Evolutionary conservation across 2,113 vertebrate genomes (phyloP).

Genomic region (Centropristis striata): DNA sequence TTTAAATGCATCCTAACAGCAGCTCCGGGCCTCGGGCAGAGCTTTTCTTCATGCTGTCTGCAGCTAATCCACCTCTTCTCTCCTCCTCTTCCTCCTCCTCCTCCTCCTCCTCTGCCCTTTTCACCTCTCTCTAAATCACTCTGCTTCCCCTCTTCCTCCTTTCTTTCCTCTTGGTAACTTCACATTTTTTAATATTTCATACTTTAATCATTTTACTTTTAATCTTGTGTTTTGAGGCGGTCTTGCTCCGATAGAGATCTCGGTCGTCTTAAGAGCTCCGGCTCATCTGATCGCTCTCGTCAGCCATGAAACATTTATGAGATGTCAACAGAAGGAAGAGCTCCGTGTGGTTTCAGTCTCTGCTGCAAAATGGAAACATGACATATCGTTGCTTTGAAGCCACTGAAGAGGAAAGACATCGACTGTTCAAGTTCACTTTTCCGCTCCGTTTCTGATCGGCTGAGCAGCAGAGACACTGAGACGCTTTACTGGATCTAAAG

Average conservation of each 20-base stretch:
- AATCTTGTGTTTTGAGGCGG: slow-evolving; percentile 8
- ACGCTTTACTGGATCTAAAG: neutral
- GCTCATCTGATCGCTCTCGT: slow-evolving; percentile 23
- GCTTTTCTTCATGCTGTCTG: slow-evolving; percentile 12
- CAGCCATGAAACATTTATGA: slow-evolving; percentile 28
- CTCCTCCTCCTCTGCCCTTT: slow-evolving; percentile 7
- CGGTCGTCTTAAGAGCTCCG: neutral
- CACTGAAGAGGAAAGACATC: neutral
- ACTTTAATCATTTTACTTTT: slow-evolving; percentile 11
- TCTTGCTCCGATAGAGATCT: neutral
- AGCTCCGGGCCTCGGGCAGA: slow-evolving; percentile 2
- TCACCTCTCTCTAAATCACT: slow-evolving; percentile 19
- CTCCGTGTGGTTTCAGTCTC: neutral
- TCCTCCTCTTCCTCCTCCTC: slow-evolving; percentile 2
- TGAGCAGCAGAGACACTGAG: neutral
- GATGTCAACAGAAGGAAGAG: slow-evolving; percentile 28
- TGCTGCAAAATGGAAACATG: neutral
- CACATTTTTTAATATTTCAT: slow-evolving; percentile 22
- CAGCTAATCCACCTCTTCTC: slow-evolving; percentile 17
- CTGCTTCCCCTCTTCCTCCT: neutral
- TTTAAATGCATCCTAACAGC: neutral
- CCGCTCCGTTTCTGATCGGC: slow-evolving; percentile 3
- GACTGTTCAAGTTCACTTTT: neutral
- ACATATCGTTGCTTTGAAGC: neutral
- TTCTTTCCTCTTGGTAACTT: neutral